Base-by-base conservation (phyloP, 2,888 invertebrate species). In the Marronus borbonicus region DNA sequence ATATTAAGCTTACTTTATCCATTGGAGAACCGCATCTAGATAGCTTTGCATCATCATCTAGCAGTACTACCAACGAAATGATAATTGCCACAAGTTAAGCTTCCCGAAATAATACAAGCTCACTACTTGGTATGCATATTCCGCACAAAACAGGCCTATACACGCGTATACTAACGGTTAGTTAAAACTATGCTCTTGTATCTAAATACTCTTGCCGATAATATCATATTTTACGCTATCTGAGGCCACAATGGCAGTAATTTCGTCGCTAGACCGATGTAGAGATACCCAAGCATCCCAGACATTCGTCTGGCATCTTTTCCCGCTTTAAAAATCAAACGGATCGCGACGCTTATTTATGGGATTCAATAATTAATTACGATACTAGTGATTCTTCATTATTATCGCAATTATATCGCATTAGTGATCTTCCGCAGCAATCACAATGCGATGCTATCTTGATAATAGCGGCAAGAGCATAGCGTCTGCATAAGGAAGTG, bases 301-400 rank as follows among this genome's bases (percentile, higher is more conserved):
- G 55, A 20, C 55, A 58, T 58, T 20, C 55, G 55, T 20, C 8
- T 20, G 20, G 55, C 17, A 58, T 44, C 44, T 44, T 12, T 12
- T 12, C 44, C 10, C 44, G 44, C 44, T 44, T 58, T 20, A 58
- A 58, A 58, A 20, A 58, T 20, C 20, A 17, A 58, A 58, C 55
- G 55, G 55, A 58, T 58, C 55, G 20, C 55, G n/a, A 58, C 55
- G 55, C 20, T 58, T 58, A 58, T 58, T 58, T 58, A 58, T 20
- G 20, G 20, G 55, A 58, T 58, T 58, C 20, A 58, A 58, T 58
- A 58, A 58, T 58, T 58, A 58, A 58, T 58, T 58, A 58, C 55
- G 10, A 58, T 58, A 58, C 55, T 58, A n/a, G 17, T 8, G 55
- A 20, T 58, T 17, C n/a, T 58, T n/a, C n/a, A n/a, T n/a, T n/a